Evolutionary conservation across 2,888 invertebrate species (phyloP).

Genomic region (Nymphalis polychloros): DNA sequence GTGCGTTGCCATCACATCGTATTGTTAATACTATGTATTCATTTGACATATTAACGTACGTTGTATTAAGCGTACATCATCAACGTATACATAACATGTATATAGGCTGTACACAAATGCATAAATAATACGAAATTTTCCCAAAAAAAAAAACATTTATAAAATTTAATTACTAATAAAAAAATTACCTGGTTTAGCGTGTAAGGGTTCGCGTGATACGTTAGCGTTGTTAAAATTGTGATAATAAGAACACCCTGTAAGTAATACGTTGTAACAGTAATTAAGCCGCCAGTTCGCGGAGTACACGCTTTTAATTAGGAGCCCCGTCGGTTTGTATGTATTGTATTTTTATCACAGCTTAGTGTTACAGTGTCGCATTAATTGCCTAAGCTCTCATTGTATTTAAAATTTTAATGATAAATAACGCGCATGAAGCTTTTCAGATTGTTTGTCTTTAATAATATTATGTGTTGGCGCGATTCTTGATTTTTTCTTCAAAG

Average conservation of each 20-base stretch:
- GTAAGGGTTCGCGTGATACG: neutral
- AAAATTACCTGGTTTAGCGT: too few species aligned
- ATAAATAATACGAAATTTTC: neutral
- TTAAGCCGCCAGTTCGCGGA: slow-evolving; percentile 33
- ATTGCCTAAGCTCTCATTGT: slow-evolving; percentile 13
- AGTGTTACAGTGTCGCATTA: slow-evolving; percentile 21
- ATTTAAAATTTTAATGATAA: neutral
- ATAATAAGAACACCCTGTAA: slow-evolving; percentile 15
- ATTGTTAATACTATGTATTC: slow-evolving; percentile 72
- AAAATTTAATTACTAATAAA: too few species aligned
- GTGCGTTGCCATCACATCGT: slow-evolving; percentile 54
- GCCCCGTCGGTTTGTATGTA: slow-evolving; percentile 3
- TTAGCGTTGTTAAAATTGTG: neutral
- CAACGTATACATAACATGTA: slow-evolving; percentile 20
- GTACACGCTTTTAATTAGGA: slow-evolving; percentile 34
- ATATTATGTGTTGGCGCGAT: neutral
- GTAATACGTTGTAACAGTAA: slow-evolving; percentile 34
- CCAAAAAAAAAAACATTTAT: neutral
- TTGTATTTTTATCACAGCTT: slow-evolving; percentile 24
- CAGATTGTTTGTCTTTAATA: neutral
- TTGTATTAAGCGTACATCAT: slow-evolving; percentile 48
- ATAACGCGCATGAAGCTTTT: neutral
- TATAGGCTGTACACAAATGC: slow-evolving; percentile 13
- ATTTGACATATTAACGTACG: slow-evolving; percentile 69
- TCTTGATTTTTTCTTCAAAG: too few species aligned